Evolutionary conservation across 2,113 vertebrate genomes (phyloP), one percentile per base, ranked within the genome.

Genomic region (Myiopsitta monachus): DNA sequence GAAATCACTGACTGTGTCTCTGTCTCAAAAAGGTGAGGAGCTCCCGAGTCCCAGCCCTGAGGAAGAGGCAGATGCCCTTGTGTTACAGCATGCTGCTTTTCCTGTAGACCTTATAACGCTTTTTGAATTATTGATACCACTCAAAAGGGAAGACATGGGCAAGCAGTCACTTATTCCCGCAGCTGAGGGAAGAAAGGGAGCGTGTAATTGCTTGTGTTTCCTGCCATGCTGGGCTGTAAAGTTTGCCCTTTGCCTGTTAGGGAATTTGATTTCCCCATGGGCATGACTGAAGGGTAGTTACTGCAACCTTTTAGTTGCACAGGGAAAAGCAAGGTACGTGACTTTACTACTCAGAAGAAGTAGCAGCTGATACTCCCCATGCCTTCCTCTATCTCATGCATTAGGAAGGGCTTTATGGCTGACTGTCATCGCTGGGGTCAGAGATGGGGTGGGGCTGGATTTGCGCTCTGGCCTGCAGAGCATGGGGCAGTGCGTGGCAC

Each of bases 81-180:
- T 41, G 28, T 46, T 84, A 77, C 54, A 85, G 63, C 41, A 84
- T 47, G 36, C 73, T 90, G 68, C 55, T 88, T 84, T 74, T 79
- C 54, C 73, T 90, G 61, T 44, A 79, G 55, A 64, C 72, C 73
- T 89, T 43, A 63, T 80, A 82, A 63, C 0, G 0, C 68, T 76
- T 67, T 66, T 76, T 86, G 43, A 95, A 96, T 95, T 95, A 96
- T 93, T 94, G 83, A 92, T 79, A 18, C 4, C 36, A 9, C 41
- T 81, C 63, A 19, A 28, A 59, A 26, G 74, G 57, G 44, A 83
- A 49, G 69, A 43, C 69, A 17, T 1, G 3, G 66, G 68, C 62
- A 81, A 88, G 76, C 28, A 14, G 54, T 59, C 10, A 2, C 30
- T 93, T 66, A 55, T 85, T 92, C 62, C 82, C 70, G 64, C 24